A percentile compares a stretch with the other conserved stretches of the same genome.
phyloP scores from a whole-genome alignment of 2,113 vertebrate species.

The Brachionichthys hirsutus region DNA sequence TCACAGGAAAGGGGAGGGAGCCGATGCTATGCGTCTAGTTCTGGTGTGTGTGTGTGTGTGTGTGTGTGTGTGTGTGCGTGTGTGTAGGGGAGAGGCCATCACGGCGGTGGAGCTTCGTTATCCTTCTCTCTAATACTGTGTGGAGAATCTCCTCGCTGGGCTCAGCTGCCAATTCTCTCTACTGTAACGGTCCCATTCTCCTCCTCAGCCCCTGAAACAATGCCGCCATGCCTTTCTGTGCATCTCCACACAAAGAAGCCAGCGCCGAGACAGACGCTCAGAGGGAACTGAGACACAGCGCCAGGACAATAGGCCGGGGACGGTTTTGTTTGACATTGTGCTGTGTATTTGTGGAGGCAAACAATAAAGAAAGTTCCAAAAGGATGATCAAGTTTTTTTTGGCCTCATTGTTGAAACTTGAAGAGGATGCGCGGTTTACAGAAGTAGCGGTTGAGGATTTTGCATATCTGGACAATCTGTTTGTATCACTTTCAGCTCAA shows the following conservation, averaged over 20 bases:
- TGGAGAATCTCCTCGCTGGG: conserved; percentile 73
- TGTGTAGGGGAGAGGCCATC: conserved; percentile 32
- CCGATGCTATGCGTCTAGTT: conserved; percentile 26
- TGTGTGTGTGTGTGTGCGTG: conserved; percentile 28
- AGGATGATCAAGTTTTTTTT: conserved; percentile 55
- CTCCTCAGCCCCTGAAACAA: conserved; percentile 71
- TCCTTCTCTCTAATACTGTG: conserved; percentile 71
- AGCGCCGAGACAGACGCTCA: conserved; percentile 65
- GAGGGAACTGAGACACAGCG: conserved; percentile 63
- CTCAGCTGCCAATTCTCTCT: conserved; percentile 71
- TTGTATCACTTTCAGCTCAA: not conserved
- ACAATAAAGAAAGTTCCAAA: conserved; percentile 67
- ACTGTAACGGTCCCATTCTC: conserved; percentile 72
- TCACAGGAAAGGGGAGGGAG: conserved; percentile 68
- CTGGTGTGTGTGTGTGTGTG: conserved; percentile 16
- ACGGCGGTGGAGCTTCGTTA: conserved; percentile 53
- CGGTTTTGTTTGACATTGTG: conserved; percentile 69
- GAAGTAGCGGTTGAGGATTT: conserved; percentile 18
- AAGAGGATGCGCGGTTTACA: conserved; percentile 55
- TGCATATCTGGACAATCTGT: conserved; percentile 13
- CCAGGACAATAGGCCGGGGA: conserved; percentile 63
- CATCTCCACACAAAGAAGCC: conserved; percentile 70
- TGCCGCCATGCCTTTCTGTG: conserved; percentile 51
- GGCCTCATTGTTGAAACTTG: conserved; percentile 56
- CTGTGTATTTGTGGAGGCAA: conserved; percentile 55